phyloP scores from a whole-genome alignment of 2,797 vertebrate species.

The Danio albolineatus region DNA sequence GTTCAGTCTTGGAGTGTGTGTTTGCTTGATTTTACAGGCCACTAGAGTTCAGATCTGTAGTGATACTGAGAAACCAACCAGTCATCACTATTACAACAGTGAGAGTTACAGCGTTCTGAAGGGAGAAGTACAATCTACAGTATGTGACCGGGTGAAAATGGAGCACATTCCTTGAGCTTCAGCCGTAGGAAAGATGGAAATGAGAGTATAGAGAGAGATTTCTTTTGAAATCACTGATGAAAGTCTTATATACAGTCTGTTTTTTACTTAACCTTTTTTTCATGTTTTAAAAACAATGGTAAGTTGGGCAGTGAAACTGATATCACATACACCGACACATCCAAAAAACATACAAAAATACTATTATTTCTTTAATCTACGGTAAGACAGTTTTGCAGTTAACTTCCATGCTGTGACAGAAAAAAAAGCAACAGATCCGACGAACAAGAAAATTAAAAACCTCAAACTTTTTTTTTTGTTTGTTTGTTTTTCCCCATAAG shows the following conservation, averaged over 20 bases:
- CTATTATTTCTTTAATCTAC: conserved; percentile 95
- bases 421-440: conserved; percentile 94
- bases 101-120: conserved; percentile 69
- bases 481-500: conserved; percentile 67
- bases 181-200: conserved; percentile 77
- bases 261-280: conserved; percentile 43
- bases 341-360: conserved; percentile 99
- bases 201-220: conserved; percentile 78
- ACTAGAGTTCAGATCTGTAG: conserved; percentile 63
- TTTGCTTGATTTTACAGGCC: conserved; percentile 72
- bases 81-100: conserved; percentile 66
- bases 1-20: conserved; percentile 82
- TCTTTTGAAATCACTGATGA: conserved; percentile 79
- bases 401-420: conserved; percentile 99
- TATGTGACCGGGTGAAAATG: conserved; percentile 67
- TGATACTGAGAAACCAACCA: conserved; percentile 68
- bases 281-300: conserved; percentile 85
- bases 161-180: conserved; percentile 80
- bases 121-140: conserved; percentile 70
- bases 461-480: conserved; percentile 77
- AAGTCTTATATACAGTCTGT: conserved; percentile 89
- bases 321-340: conserved; percentile 94
- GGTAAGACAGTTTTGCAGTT: conserved; percentile 97
- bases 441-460: conserved; percentile 86
- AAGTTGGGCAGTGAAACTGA: conserved; percentile 97